Base-by-base conservation (phyloP, 2,113 vertebrate species). In the Ictalurus punctatus region DNA sequence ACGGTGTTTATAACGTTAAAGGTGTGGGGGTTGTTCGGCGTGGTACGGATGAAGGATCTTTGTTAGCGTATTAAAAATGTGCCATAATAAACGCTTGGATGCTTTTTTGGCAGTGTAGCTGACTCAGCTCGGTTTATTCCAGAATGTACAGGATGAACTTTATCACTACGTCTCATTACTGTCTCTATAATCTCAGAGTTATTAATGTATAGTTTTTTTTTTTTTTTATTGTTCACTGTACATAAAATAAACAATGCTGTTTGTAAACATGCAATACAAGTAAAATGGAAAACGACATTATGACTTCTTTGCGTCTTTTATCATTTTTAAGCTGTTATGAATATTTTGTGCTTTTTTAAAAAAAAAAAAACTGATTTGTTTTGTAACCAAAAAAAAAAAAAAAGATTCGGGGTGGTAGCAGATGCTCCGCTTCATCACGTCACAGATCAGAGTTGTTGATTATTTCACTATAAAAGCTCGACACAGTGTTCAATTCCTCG, bases 181-280 rank as follows among this genome's bases (percentile, higher is more conserved):
- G 85, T 34, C 61, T 86, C 67, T 89, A 97, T 97, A 96, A 97
- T 96, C 82, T 82, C 79, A 96, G 96, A 96, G 96, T 96, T 96
- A 88, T 90, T 97, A 96, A 97, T 97, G 96, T 97, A 97, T 97
- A 97, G 97, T 96, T 56, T 34, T 34, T 34, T 34, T 34, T 34
- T 97, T 96, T 97, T 97, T 96, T 97, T 97, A 96, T 96, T 97
- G 96, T 97, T 95, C 94, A 96, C 95, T 97, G 97, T 97, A 97
- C 95, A 97, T 97, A 97, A 97, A 91, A 96, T 97, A 97, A 82
- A 97, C 96, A 96, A 97, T 96, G 96, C 95, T 95, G 96, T 97
- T 97, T 97, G 96, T 97, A 97, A 96, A 97, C 96, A 97, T 81
- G 81, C 83, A 74, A 27, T 95, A 97, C 92, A 95, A 96, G 95